phyloP scores from a whole-genome alignment of 2,113 vertebrate genomes.

The Bucco capensis region DNA sequence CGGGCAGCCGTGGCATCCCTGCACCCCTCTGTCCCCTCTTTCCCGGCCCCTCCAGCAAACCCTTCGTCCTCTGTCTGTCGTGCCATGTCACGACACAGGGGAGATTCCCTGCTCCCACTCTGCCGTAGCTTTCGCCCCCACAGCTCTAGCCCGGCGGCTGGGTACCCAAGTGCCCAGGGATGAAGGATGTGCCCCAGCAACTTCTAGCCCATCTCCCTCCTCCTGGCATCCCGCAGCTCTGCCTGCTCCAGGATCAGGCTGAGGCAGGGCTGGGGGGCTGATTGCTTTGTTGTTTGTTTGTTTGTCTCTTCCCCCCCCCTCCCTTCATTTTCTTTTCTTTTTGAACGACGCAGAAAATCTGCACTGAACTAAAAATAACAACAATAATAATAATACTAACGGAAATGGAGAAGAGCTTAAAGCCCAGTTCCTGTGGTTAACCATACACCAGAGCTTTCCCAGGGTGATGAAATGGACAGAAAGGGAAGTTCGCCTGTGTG shows the following conservation, averaged over 20 bases:
- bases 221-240: neutral
- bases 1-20: neutral
- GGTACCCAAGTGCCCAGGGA: neutral
- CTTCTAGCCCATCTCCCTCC: neutral
- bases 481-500: neutral
- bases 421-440: conserved; percentile 29
- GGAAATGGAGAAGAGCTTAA: neutral
- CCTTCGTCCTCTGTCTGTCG: neutral
- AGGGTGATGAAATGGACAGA: conserved; percentile 42
- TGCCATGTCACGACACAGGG: neutral
- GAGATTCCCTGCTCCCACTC: neutral
- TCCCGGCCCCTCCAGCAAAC: neutral
- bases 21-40: neutral
- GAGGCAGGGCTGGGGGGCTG: neutral
- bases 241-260: neutral
- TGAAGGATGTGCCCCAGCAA: neutral
- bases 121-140: neutral
- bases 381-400: neutral
- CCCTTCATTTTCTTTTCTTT: too few relatives aligned
- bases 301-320: neutral
- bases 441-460: conserved; percentile 30
- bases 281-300: neutral
- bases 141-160: neutral
- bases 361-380: neutral
- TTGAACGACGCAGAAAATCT: neutral